Percentiles rank a stretch among this genome's conserved stretches.
Evolutionary conservation across 2,113 vertebrate genomes (phyloP).

Genomic region (Pao palembangensis): DNA sequence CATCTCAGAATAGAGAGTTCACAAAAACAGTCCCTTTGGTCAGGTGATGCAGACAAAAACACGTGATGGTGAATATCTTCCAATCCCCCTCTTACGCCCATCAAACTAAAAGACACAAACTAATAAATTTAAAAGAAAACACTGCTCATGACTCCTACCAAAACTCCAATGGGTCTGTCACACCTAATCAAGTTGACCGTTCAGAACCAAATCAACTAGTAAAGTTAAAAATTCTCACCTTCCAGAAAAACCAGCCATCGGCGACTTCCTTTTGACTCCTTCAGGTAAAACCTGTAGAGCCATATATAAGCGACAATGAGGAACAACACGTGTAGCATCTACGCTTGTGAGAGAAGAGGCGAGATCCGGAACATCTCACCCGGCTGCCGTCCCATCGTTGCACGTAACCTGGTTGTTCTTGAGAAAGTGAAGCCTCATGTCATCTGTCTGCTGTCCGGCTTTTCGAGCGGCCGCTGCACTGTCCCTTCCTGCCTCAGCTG

Average conservation of each 20-base stretch:
- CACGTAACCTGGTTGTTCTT: slow-evolving; percentile 70
- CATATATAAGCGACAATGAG: slow-evolving; percentile 46
- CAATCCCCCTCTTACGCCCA: slow-evolving; percentile 3
- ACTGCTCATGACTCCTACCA: slow-evolving; percentile 28
- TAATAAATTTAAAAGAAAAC: slow-evolving; percentile 40
- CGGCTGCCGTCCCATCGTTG: slow-evolving; percentile 74
- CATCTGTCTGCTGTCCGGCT: slow-evolving; percentile 54
- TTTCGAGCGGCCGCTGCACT: slow-evolving; percentile 33
- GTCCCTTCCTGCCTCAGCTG: slow-evolving; percentile 47
- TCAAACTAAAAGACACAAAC: slow-evolving; percentile 14
- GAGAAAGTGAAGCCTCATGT: slow-evolving; percentile 78
- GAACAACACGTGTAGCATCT: not conserved
- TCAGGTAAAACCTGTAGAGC: slow-evolving; percentile 72
- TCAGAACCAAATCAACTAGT: slow-evolving; percentile 62
- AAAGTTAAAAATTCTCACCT: slow-evolving; percentile 73
- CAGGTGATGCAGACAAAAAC: not conserved
- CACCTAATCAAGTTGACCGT: slow-evolving; percentile 61
- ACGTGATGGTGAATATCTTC: not conserved
- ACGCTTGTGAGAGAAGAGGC: not conserved
- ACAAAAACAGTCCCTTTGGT: not conserved
- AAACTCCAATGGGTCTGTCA: slow-evolving; percentile 49
- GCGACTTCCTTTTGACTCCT: slow-evolving; percentile 77
- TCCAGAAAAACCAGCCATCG: slow-evolving; percentile 78
- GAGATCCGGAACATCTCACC: slow-evolving; percentile 48
- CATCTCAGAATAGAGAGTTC: no score